Base-by-base conservation (phyloP, 1,140 invertebrate species). In the Bombus sylvicola region DNA sequence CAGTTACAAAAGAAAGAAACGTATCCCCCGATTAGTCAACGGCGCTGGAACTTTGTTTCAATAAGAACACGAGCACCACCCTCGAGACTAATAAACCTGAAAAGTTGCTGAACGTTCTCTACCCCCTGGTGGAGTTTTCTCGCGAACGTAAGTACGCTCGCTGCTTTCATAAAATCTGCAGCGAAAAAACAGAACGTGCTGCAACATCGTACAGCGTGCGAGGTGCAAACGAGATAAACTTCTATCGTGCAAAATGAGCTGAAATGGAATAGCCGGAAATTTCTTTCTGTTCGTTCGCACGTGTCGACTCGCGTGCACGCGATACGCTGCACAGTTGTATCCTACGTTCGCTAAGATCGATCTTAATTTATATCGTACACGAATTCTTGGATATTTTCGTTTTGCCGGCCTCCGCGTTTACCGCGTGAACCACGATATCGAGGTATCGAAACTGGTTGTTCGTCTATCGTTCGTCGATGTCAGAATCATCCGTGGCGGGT, bases 141-240 rank as follows among this genome's bases (percentile, higher is more conserved):
- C 31, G 75, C 39, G 41, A 72, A 81, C 69, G n/a, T 31, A 53
- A 22, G 47, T 53, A n/a, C 47, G 57, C 59, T 34, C 25, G 64
- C 22, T 10, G 41, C 37, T 89, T 89, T 87, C 88, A 84, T 87
- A 87, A 89, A 89, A 87, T 84, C 88, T 81, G 81, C 34, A 80
- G 76, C 53, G 57, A 68, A 81, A 87, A 76, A 80, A 89, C 53
- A 41, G 1, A 34, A 18, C 59, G 28, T 1, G 59, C 28, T n/a
- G 13, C 59, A 0, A 62, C n/a, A 62, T n/a, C 59, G 59, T n/a
- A n/a, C 28, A 62, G 59, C 10, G 28, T n/a, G 59, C 59, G 12
- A 62, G 28, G 59, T 62, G 59, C 59, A 5, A 62, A 62, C 59
- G 59, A 62, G 59, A 62, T 62, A 62, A 62, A 62, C 28, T 62